Evolutionary conservation across 1,140 invertebrate species (phyloP), one percentile per base, ranked within the genome.

Genomic region (Drosophila mayri): DNA sequence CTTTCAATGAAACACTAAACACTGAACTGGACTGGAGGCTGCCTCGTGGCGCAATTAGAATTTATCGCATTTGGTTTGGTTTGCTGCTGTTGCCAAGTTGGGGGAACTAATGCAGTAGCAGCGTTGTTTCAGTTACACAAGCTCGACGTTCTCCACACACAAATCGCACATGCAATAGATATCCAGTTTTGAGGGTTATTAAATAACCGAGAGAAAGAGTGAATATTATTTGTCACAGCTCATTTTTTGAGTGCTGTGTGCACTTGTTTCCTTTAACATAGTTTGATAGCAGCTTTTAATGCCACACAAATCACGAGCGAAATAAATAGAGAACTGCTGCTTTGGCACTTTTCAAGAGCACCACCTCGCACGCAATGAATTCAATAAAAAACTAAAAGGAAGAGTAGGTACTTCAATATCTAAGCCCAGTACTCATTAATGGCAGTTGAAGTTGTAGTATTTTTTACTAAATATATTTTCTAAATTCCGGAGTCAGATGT

Each of bases 41-140:
- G 81, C 65, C 81, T 79, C 70, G 81, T 80, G 81, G 62, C 62
- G 72, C 66, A 84, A 84, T 84, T 84, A 84, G 81, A 84, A 84
- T 84, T 84, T 84, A 84, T 84, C 81, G 81, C 72, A 60, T 81
- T 80, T 76, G 75, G 46, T 12, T 35, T 63, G 72, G 60, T n/a
- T n/a, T 57, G 65, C 20, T 73, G 32, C 35, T 38, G 68, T 76
- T 81, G 79, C 79, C 70, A 79, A 75, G 80, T 54, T 60, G 30
- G 37, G 38, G 20, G 28, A 59, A 50, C 41, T 25, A 70, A 67
- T 67, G 49, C 58, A 71, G 20, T 54, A 50, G 8, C 20, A n/a
- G 44, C 30, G 25, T 57, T 58, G 20, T 61, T 43, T 61, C 11
- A 20, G 55, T 35, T 66, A 28, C 20, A 44, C 43, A 32, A 55